These are phyloP conservation scores for Haliclystus octoradiatus DNA, from an alignment of 30 jellyfish, hydroid and myxozoan species.

Conservation along the genomic window DNA sequence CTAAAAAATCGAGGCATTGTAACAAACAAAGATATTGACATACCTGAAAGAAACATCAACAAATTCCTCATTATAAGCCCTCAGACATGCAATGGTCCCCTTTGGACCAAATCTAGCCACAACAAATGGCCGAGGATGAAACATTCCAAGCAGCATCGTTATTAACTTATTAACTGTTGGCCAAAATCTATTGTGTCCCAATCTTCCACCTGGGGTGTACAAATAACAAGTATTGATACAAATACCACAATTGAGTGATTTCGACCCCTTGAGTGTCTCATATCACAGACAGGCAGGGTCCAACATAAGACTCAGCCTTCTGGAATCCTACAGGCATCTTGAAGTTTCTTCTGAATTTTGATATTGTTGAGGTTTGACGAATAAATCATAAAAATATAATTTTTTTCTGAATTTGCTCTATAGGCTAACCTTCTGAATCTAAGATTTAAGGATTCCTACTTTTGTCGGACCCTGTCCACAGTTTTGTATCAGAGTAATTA, in stretches of 20 bases:
- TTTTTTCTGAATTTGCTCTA: no score
- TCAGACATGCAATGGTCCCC: constrained; percentile 71
- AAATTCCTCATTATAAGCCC: constrained; percentile 34
- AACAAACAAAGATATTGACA: no score
- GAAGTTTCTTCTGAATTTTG: no score
- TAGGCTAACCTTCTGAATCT: no score
- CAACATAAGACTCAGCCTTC: background rate
- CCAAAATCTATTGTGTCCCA: constrained; percentile 27
- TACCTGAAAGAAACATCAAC: constrained; percentile 61
- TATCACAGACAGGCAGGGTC: background rate
- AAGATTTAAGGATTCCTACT: no score
- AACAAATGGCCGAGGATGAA: constrained; percentile 63
- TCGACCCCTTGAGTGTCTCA: background rate
- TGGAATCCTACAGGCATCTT: no score
- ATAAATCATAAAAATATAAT: no score
- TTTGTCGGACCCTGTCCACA: no score
- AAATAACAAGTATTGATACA: background rate
- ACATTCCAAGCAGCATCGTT: constrained; percentile 45
- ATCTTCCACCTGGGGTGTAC: constrained; percentile 20
- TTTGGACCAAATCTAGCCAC: constrained; percentile 64
- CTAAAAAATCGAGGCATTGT: no score
- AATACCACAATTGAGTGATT: background rate
- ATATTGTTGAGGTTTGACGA: no score
- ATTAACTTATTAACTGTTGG: constrained; percentile 41
- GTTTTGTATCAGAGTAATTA: no score